A percentile compares a stretch with the other conserved stretches of the same genome.
These are phyloP conservation scores for Calyptomena viridis DNA, from an alignment of 2,113 vertebrate genomes.

Conservation along the genomic window DNA sequence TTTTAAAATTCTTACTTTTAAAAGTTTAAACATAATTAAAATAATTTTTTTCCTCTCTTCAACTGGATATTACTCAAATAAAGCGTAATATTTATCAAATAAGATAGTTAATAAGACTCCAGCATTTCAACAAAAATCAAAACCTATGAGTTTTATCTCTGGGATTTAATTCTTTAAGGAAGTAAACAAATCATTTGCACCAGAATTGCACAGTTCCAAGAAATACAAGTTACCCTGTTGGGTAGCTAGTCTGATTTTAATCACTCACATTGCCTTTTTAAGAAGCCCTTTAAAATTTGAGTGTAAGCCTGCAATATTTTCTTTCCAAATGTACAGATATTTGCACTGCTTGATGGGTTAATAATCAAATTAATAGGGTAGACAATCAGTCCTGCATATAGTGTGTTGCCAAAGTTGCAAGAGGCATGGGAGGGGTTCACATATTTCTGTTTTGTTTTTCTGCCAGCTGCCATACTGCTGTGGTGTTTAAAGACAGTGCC, in stretches of 20 bases:
- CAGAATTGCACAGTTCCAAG: neutral
- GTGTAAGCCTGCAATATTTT: neutral
- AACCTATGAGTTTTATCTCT: neutral
- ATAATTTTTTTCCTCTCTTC: neutral
- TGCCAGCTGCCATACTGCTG: constrained; percentile 17
- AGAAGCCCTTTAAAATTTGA: neutral
- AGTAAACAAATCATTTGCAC: neutral
- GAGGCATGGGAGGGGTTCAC: constrained; percentile 51
- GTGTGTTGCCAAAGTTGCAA: neutral
- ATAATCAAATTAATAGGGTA: neutral
- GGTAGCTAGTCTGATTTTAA: neutral
- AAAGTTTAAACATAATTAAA: neutral
- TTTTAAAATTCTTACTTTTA: neutral
- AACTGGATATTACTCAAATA: neutral
- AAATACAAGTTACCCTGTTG: neutral
- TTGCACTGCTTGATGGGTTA: neutral
- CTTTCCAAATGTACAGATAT: neutral
- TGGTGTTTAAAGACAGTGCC: constrained; percentile 32
- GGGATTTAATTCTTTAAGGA: neutral
- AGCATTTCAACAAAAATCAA: neutral
- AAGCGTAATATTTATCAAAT: neutral
- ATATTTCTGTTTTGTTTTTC: constrained; percentile 37
- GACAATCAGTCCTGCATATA: neutral
- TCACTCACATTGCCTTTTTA: neutral
- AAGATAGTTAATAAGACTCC: neutral